Conservation (phyloP, 2,888 invertebrate genomes). For the Agriopis aurantiaria region DNA sequence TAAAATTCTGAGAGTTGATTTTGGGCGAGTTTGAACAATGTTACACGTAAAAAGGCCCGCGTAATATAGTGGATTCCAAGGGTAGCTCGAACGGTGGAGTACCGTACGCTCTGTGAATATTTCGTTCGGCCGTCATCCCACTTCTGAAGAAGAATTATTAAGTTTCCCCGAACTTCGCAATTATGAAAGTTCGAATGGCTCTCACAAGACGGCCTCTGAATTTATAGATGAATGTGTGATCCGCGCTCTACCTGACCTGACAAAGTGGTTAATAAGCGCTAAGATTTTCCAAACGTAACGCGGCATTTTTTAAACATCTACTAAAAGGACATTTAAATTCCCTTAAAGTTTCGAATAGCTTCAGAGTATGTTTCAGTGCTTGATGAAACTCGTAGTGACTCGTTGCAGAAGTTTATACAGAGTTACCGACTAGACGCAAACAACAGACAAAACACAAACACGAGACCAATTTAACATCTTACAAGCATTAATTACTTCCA, state of each 20-base stretch:
- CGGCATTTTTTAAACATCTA: constrained; percentile 29
- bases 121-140: constrained; percentile 82
- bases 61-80: constrained; percentile 71
- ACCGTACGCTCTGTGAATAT: constrained; percentile 82
- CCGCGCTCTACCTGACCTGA: constrained; percentile 64
- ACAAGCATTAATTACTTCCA: constrained; percentile 50
- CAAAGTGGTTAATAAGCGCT: constrained; percentile 54
- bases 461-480: constrained; percentile 49
- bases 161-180: constrained; percentile 85
- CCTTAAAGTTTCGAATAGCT: constrained; percentile 35
- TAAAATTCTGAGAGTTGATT: constrained; percentile 62
- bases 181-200: constrained; percentile 87
- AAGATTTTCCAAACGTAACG: constrained; percentile 55
- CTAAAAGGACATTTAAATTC: constrained; percentile 28
- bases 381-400: constrained; percentile 42
- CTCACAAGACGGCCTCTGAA: constrained; percentile 83
- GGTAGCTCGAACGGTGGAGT: constrained; percentile 66
- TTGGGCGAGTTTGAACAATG: constrained; percentile 66
- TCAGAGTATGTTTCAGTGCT: constrained; percentile 29
- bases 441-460: constrained; percentile 48
- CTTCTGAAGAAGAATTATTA: constrained; percentile 86
- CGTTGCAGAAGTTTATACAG: constrained; percentile 44
- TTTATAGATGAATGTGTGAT: constrained; percentile 85
- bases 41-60: constrained; percentile 71
- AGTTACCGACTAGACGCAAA: constrained; percentile 48